phyloP scores from a whole-genome alignment of 2,113 vertebrate genomes.

The Eulacestoma nigropectus region DNA sequence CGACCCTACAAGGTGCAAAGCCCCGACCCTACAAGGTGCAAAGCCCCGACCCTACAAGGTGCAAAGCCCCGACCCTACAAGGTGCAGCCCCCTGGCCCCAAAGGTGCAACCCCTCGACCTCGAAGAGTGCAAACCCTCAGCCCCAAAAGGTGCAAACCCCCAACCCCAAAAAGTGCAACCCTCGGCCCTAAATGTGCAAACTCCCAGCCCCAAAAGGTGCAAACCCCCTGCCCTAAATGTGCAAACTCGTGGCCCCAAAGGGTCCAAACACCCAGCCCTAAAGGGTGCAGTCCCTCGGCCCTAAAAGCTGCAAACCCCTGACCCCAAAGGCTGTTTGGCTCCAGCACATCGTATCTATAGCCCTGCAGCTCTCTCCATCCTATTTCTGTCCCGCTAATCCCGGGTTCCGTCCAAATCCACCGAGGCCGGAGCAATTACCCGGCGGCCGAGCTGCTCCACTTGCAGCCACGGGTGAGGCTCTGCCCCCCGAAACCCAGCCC shows the following conservation, averaged over 20 bases:
- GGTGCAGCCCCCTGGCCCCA: too few relatives aligned
- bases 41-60: rapidly evolving
- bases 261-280: rapidly evolving
- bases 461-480: rapidly evolving
- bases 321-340: neutral
- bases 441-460: neutral
- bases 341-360: neutral
- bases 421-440: neutral
- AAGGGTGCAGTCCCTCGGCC: too few relatives aligned
- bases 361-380: neutral
- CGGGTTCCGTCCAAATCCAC: neutral
- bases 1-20: neutral
- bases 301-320: too few relatives aligned
- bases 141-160: neutral
- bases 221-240: rapidly evolving
- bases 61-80: too few relatives aligned
- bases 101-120: neutral
- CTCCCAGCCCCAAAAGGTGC: too few relatives aligned
- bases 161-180: neutral
- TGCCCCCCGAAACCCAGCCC: neutral
- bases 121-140: rapidly evolving
- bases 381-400: neutral
- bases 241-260: rapidly evolving
- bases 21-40: rapidly evolving
- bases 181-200: neutral